Conservation (phyloP, 1,140 invertebrate genomes). For the Drosophila yakuba region DNA sequence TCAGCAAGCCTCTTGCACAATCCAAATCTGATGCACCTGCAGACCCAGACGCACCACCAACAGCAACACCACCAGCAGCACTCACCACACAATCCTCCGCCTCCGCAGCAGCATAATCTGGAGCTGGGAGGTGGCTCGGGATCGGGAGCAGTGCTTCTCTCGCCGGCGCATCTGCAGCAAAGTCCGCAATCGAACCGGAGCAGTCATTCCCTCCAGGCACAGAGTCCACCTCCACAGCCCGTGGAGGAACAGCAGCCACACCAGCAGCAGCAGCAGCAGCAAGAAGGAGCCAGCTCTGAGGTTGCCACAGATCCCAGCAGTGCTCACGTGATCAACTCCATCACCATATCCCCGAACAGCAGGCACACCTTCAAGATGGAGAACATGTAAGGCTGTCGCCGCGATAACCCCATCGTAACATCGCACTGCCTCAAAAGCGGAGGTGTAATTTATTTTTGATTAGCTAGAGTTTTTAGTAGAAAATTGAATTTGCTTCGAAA, state of each 20-base stretch:
- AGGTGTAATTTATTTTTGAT: constrained; percentile 64
- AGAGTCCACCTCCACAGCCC: constrained; percentile 52
- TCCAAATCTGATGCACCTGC: constrained; percentile 78
- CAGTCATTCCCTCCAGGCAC: constrained; percentile 67
- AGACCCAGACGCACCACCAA: constrained; percentile 42
- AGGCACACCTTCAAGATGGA: constrained; percentile 82
- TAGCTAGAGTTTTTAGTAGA: constrained; percentile 70
- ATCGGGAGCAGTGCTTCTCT: constrained; percentile 44
- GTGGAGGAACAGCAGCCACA: constrained; percentile 40
- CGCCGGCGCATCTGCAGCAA: constrained; percentile 64
- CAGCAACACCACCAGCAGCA: constrained; percentile 63
- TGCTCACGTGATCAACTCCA: constrained; percentile 81
- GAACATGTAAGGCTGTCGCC: constrained; percentile 64
- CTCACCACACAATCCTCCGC: constrained; percentile 43
- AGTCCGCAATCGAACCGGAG: constrained; percentile 73
- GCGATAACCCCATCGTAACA: background rate
- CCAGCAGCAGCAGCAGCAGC: constrained; percentile 49
- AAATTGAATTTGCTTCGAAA: constrained; percentile 56
- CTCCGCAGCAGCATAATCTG: constrained; percentile 60
- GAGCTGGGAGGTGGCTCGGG: constrained; percentile 45
- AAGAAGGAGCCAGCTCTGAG: constrained; percentile 48
- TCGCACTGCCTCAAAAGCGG: constrained; percentile 9
- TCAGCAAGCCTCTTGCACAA: constrained; percentile 71
- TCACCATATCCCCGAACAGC: constrained; percentile 79
- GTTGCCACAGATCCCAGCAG: constrained; percentile 36